These are phyloP conservation scores for Trinorchestia longiramus DNA, from an alignment of 1,140 invertebrate genomes.

Conservation along the genomic window DNA sequence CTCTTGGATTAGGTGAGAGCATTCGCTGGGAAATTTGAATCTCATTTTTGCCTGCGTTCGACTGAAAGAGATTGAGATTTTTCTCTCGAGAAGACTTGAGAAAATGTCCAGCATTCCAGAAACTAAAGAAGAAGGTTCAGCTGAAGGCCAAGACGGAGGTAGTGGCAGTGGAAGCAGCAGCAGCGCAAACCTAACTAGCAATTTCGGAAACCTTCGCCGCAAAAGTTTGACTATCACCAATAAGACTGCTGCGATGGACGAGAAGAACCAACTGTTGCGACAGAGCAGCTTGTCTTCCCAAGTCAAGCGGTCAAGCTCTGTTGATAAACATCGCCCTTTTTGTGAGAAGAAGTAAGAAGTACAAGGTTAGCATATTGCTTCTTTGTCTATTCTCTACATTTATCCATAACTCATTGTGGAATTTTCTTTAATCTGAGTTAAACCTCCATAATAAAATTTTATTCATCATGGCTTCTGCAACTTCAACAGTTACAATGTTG, in stretches of 20 bases:
- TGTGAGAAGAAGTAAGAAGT: conserved; percentile 25
- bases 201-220: conserved; percentile 39
- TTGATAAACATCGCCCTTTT: conserved; percentile 35
- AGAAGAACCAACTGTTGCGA: conserved; percentile 42
- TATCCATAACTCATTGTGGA: background rate
- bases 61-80: background rate
- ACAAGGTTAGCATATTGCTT: background rate
- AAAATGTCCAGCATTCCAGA: background rate
- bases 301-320: conserved; percentile 42
- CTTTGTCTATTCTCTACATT: background rate
- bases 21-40: background rate
- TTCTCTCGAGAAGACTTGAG: background rate
- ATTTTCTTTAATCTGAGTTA: background rate
- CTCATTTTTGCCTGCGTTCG: background rate
- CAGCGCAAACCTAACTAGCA: background rate
- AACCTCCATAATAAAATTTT: background rate
- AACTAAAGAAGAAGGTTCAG: conserved; percentile 35
- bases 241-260: conserved; percentile 3
- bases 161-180: background rate
- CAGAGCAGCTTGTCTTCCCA: conserved; percentile 45
- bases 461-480: background rate
- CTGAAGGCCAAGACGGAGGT: background rate
- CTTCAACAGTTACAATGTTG: background rate
- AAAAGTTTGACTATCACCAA: conserved; percentile 41
- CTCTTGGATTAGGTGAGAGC: background rate